Evolutionary conservation across 37 sponge, comb jelly and placozoan genomes (phyloP), one percentile per base, ranked within the genome.

Genomic region (Lycopodina hypogea): DNA sequence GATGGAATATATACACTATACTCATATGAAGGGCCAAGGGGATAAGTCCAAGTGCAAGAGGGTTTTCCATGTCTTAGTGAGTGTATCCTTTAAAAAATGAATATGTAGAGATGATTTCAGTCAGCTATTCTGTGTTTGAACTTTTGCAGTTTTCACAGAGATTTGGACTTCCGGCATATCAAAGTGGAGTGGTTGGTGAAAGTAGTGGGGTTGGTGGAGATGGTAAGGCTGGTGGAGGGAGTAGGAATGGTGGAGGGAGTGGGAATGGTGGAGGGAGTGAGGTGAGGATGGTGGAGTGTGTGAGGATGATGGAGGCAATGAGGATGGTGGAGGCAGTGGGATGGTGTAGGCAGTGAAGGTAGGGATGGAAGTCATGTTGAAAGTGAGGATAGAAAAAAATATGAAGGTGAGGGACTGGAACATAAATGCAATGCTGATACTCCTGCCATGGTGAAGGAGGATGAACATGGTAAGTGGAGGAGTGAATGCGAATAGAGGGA

Each of bases 401-500:
- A 68, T 21, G 19, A 7, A 7, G 68, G 68, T 35, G n/a, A n/a
- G n/a, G n/a, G n/a, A n/a, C n/a, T n/a, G n/a, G 48, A 45, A 9
- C 48, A 0, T 11, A 15, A 53, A 3, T 30, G 59, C 15, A 56
- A 60, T 35, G 59, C 59, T 56, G 41, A 61, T 8, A 28, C 42
- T 24, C 3, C 42, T 24, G 26, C 61, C 68, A 60, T 42, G 53
- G 76, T 60, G 7, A 69, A 78, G 17, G 79, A 78, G 33, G 79
- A 78, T 68, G 79, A 78, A 22, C 68, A 68, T 68, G 79, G 79
- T 78, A 37, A 1, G 62, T 23, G 19, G 48, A 17, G 36, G 9
- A 45, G 9, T 4, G 9, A 9, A 45, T 4, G 48, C 9, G 9
- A 6, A 15, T 60, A 15, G 6, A 15, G 24, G 61, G 28, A 15